Evolutionary conservation across 2,888 invertebrate species (phyloP).

Genomic region (Atherix ibis): DNA sequence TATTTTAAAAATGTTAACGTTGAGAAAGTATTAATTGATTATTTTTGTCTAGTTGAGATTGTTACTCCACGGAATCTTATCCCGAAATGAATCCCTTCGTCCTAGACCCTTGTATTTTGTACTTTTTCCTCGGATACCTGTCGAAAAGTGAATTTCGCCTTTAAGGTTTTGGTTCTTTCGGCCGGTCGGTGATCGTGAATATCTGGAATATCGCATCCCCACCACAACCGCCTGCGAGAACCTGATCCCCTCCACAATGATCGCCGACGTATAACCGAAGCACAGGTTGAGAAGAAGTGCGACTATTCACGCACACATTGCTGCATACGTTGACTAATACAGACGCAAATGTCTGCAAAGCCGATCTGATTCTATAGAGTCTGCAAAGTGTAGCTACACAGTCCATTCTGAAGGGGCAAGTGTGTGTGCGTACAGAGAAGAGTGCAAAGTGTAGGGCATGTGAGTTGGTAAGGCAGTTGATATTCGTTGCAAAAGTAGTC

Average conservation of each 20-base stretch:
- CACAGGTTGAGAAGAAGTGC: constrained; percentile 6
- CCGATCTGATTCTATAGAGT: too few species aligned
- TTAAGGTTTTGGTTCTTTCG: background rate
- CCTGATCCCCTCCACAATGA: constrained; percentile 11
- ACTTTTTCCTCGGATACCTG: constrained; percentile 14
- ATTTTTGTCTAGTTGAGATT: constrained; percentile 13
- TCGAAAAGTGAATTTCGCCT: constrained; percentile 3
- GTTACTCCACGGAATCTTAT: constrained; percentile 35
- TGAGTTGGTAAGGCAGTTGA: too few species aligned
- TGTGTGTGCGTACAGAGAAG: too few species aligned
- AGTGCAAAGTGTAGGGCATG: too few species aligned
- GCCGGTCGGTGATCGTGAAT: constrained; percentile 4
- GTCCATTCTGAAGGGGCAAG: too few species aligned
- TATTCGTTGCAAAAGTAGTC: background rate
- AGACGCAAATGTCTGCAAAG: too few species aligned
- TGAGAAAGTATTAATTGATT: too few species aligned
- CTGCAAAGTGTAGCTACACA: too few species aligned
- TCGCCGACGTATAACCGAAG: constrained; percentile 2
- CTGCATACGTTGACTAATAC: too few species aligned
- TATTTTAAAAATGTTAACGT: too few species aligned
- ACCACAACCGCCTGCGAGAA: constrained; percentile 11
- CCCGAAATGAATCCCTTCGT: constrained; percentile 38
- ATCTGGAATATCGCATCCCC: constrained; percentile 4
- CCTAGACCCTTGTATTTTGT: constrained; percentile 30
- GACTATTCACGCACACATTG: too few species aligned